Percentiles rank a stretch among this genome's conserved stretches.
phyloP scores from a whole-genome alignment of 1,140 invertebrate genomes.

The Eubasilissa regina region DNA sequence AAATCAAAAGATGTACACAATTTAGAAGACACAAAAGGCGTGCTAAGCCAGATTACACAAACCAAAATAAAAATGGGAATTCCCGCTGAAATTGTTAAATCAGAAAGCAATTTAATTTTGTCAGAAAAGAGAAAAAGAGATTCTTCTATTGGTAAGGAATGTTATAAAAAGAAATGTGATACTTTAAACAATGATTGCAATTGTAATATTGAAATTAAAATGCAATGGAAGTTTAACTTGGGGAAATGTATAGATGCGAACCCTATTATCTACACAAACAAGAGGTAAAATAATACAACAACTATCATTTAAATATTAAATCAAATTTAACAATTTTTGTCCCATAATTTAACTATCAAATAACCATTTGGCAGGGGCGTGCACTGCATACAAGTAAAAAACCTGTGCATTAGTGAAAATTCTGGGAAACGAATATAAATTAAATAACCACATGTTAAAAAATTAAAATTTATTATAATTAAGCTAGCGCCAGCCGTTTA shows the following conservation, averaged over 20 bases:
- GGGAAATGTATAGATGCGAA: constrained; percentile 83
- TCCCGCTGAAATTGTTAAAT: neutral
- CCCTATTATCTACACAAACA: constrained; percentile 72
- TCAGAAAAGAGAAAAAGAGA: constrained; percentile 14
- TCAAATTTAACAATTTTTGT: too few relatives aligned
- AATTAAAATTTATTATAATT: too few relatives aligned
- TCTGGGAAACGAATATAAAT: too few relatives aligned
- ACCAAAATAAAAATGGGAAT: too few relatives aligned
- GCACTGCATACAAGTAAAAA: too few relatives aligned
- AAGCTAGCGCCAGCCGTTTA: too few relatives aligned
- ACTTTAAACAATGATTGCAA: neutral
- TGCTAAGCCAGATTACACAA: too few relatives aligned
- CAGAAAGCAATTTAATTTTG: neutral
- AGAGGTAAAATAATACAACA: constrained; percentile 65
- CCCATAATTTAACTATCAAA: too few relatives aligned
- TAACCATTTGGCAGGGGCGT: too few relatives aligned
- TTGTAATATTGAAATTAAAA: constrained; percentile 40
- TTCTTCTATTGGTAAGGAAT: neutral
- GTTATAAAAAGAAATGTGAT: neutral
- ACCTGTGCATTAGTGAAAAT: too few relatives aligned
- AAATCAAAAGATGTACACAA: neutral
- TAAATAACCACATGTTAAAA: too few relatives aligned
- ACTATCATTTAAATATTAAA: too few relatives aligned
- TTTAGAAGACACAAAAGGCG: neutral
- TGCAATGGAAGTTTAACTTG: constrained; percentile 75